Evolutionary conservation across 2,797 vertebrate genomes (phyloP), one percentile per base, ranked within the genome.

Genomic region (Gymnothorax reevesii): DNA sequence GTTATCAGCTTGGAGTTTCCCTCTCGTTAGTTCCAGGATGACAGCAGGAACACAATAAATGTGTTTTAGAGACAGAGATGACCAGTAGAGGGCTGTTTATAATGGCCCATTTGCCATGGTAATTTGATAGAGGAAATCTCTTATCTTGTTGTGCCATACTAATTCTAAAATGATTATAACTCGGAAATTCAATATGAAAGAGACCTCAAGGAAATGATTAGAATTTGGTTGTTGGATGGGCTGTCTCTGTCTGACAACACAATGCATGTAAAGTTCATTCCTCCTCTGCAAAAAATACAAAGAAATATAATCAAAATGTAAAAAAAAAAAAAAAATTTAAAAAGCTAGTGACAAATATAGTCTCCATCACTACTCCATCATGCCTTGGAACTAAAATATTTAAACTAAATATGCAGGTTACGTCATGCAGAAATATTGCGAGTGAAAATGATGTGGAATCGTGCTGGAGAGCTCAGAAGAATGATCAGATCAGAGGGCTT

Each of bases 101-200:
- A 84, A 84, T 42, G 42, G 66, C 17, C 86, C 69, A 71, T 87
- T 88, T 75, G 42, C 64, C 82, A 57, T 55, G 82, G 64, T 88
- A 88, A 87, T 90, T 66, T 85, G 87, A 87, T 89, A 87, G 86
- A 90, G 88, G 88, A 86, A 86, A 86, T 86, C 57, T 88, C 69
- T 82, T 87, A 71, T 66, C 87, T 87, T 84, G 79, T 87, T 88
- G 87, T 87, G 86, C 84, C 87, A 22, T 88, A 86, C 86, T 91
- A 88, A 92, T 92, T 87, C 15, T 69, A 83, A 86, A 88, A 88
- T 90, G 89, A 91, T 92, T 88, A 88, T 88, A 86, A 75, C 62
- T 77, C 82, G 83, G 75, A 90, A 87, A 90, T 90, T 87, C 85
- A 89, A 88, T 89, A 87, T 82, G 89, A 84, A 59, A 55, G 86